Conservation (phyloP, 2,113 vertebrate genomes). For the Pseudois nayaur region DNA sequence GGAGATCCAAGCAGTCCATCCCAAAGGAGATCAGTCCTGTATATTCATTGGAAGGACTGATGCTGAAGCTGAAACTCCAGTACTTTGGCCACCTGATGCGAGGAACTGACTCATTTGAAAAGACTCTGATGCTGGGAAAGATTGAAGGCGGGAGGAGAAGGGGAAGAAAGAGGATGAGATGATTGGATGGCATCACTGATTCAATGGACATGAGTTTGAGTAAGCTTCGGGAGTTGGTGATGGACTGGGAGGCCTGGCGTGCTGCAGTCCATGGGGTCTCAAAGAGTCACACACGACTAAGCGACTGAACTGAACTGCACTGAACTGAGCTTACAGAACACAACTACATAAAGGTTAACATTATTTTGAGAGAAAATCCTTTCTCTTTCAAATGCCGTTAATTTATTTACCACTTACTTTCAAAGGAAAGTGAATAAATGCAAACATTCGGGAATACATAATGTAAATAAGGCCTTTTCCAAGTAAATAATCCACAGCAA, state of each 20-base stretch:
- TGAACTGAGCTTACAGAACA: neutral
- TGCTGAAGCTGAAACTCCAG: neutral
- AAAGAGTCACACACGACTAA: neutral
- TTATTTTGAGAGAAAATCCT: neutral
- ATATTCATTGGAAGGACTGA: neutral
- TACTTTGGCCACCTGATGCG: neutral
- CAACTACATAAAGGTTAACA: neutral
- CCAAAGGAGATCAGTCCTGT: neutral
- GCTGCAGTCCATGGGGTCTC: neutral
- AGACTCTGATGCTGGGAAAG: neutral
- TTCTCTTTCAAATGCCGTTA: neutral
- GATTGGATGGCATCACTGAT: neutral
- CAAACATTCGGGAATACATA: neutral
- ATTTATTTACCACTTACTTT: neutral
- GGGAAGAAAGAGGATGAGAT: neutral
- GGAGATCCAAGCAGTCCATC: neutral
- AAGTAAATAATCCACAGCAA: neutral
- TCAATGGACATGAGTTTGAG: neutral
- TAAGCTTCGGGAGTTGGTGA: neutral
- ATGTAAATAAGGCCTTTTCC: neutral
- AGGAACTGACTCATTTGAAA: neutral
- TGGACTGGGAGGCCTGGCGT: neutral
- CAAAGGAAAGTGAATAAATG: neutral
- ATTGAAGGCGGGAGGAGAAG: neutral
- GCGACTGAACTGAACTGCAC: neutral